Conservation (phyloP, 2,888 invertebrate genomes). For the Copidosoma aretas region DNA sequence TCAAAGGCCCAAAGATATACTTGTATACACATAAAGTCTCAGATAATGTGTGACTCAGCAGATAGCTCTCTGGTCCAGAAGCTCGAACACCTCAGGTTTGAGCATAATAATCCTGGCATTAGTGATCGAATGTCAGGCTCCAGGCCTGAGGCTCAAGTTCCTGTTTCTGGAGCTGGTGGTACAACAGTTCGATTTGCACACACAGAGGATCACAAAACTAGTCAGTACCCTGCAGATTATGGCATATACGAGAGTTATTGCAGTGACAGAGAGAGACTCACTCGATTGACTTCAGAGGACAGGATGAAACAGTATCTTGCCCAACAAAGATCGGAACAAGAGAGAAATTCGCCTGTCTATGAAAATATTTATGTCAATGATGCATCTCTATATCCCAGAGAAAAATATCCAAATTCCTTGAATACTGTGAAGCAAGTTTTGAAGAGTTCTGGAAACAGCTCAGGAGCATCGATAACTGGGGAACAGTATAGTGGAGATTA, state of each 20-base stretch:
- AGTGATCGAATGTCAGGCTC: slow-evolving; percentile 50
- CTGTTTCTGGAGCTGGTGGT: slow-evolving; percentile 66
- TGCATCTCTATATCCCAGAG: not conserved
- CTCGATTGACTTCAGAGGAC: not conserved
- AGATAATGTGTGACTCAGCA: slow-evolving; percentile 59
- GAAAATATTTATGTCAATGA: slow-evolving; percentile 69
- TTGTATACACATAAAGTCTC: slow-evolving; percentile 5
- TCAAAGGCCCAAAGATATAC: not conserved
- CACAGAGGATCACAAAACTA: slow-evolving; percentile 46
- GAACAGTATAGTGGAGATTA: slow-evolving; percentile 64
- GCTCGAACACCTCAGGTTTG: slow-evolving; percentile 58
- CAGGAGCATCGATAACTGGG: slow-evolving; percentile 56
- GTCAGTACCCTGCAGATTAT: slow-evolving; percentile 60
- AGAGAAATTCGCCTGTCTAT: slow-evolving; percentile 69
- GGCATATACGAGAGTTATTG: slow-evolving; percentile 69
- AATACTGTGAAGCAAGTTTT: not conserved
- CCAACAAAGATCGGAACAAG: slow-evolving; percentile 50
- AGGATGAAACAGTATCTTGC: not conserved
- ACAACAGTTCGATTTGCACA: slow-evolving; percentile 73
- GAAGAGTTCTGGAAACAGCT: slow-evolving; percentile 62
- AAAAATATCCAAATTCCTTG: not conserved
- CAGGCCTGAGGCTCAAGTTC: slow-evolving; percentile 60
- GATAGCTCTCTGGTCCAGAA: slow-evolving; percentile 60
- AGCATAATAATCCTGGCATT: slow-evolving; percentile 50
- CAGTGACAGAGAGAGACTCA: not conserved